Conservation (phyloP, 2,113 vertebrate genomes). For the Typhlomys cinereus region DNA sequence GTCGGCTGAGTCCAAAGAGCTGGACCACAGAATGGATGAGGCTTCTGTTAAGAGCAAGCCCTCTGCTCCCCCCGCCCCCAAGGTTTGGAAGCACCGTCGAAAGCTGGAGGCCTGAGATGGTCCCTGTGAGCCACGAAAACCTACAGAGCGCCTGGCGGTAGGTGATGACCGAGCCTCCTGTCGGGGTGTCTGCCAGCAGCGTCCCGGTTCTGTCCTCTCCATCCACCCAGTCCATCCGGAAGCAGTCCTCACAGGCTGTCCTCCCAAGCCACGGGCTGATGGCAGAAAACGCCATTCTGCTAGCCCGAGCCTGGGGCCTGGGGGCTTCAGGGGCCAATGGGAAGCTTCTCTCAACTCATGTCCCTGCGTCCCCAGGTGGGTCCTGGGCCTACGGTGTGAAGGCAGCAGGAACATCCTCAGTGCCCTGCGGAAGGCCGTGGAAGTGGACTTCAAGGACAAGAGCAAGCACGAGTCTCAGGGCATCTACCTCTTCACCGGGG, state of each 20-base stretch:
- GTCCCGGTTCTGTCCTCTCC: fast-evolving
- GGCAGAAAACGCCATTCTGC: background rate
- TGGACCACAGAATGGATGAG: fast-evolving
- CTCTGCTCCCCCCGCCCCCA: background rate
- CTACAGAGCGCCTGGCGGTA: slow-evolving; percentile 88
- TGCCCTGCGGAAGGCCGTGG: slow-evolving; percentile 85
- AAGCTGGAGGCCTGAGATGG: slow-evolving; percentile 84
- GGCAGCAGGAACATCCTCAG: slow-evolving; percentile 87
- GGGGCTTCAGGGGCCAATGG: background rate
- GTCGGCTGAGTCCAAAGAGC: background rate
- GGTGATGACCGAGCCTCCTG: background rate
- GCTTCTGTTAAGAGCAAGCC: background rate
- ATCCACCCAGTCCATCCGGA: too few species aligned
- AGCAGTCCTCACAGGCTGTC: background rate
- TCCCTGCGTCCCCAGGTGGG: slow-evolving; percentile 84
- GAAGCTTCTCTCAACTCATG: fast-evolving
- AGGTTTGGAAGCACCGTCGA: slow-evolving; percentile 87
- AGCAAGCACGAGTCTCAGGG: slow-evolving; percentile 82
- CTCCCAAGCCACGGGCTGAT: background rate
- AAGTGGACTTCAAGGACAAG: slow-evolving; percentile 84
- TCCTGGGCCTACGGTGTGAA: slow-evolving; percentile 81
- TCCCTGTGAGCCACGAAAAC: slow-evolving; percentile 81
- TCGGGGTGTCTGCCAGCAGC: background rate
- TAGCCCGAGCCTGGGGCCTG: too few species aligned
- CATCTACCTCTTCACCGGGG: slow-evolving; percentile 89